Base-by-base conservation (phyloP, 2,113 vertebrate species). In the Megaleporinus macrocephalus region DNA sequence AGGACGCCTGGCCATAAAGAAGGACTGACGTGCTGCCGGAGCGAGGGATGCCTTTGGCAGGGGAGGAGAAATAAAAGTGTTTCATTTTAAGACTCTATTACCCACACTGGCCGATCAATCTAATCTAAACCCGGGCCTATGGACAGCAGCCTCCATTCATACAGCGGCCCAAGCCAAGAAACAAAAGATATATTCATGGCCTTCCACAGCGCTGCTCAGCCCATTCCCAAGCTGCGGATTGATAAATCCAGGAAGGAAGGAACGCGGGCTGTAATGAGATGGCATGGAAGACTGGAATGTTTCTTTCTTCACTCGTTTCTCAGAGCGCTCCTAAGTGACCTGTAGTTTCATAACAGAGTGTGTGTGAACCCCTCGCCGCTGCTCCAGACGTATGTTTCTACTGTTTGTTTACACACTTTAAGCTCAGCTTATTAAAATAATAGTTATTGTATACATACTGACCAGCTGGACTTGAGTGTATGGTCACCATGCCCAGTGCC, bases 61-160 rank as follows among this genome's bases (percentile, higher is more conserved):
- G 33, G 76, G 57, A 63, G 41, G 29, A 26, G 62, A 72, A 83
- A 81, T 81, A 80, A 80, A 83, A 80, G 81, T 75, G 55, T 72
- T 72, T 80, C 66, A 71, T 80, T 86, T 83, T 77, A 76, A 78
- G 78, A 80, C 77, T 86, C 81, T 73, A 77, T 86, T 86, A 83
- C 79, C 81, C 73, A 16, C 65, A 80, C 47, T 51, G 49, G 51
- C 27, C n/a, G 24, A 83, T 86, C 72, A 80, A 80, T 86, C 84
- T 83, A 29, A 51, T 57, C 27, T 47, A 57, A 71, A 79, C 33
- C 11, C 49, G 68, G 73, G 12, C 80, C 65, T 61, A 73, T 22
- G 29, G 81, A 86, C 84, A 77, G 73, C 20, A 53, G 29, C 69
- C 77, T 86, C 66, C 24, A 76, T 73, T 66, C 78, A 75, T 76